Evolutionary conservation across 2,888 invertebrate genomes (phyloP), one percentile per base, ranked within the genome.

Genomic region (Catocala nupta): DNA sequence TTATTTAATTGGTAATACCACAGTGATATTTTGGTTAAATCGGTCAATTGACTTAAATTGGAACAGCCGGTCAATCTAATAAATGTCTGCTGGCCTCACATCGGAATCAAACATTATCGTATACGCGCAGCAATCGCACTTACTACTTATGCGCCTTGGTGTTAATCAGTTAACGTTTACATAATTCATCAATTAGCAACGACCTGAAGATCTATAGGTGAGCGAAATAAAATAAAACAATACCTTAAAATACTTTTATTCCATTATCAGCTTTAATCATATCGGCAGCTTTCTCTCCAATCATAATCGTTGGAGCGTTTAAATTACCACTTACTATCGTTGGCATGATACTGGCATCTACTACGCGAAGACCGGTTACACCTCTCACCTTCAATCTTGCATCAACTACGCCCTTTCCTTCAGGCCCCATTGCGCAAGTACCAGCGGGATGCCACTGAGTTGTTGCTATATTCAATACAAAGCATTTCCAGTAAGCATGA

Each of bases 291-390:
- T 95, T 95, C 75, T 96, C 95, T 0, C 91, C 95, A 25, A 95
- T 95, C 95, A 95, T 95, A 11, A 95, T 91, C 1, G 92, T 87
- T 0, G 95, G 95, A 0, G 95, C 95, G 67, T 95, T 95, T 0
- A 95, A 95, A 73, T 95, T 95, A 0, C 95, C 95, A 3, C 95
- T 94, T 0, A 91, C 87, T 1, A 95, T 94, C 36, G 88, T 88
- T 0, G 96, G 96, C 95, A 96, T 96, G 25, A 96, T 89, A 66
- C 95, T 95, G 0, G 95, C 95, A 70, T 96, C 96, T n/a, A 95
- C 95, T 0, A 96, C 95, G 52, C 96, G 84, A 10, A 96, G 82
- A 10, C 93, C 87, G 63, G 90, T 88, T 0, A 96, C 87, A 0
- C 95, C 95, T 73, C 95, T 87, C 0, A 95, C 95, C 12, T 68